Evolutionary conservation across 2,888 invertebrate species (phyloP).

Genomic region (Eupeodes latifasciatus): DNA sequence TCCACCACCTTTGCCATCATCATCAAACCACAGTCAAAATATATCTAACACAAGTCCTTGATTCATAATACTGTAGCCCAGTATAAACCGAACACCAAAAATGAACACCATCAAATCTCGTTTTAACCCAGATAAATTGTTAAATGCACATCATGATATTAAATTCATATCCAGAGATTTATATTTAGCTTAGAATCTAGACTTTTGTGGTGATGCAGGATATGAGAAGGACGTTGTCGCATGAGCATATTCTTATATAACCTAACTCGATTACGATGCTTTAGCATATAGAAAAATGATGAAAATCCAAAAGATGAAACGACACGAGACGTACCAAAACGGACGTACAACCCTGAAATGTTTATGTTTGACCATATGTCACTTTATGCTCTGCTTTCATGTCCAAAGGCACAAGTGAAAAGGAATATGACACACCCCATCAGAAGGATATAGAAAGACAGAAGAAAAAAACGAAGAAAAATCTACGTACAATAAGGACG

Average conservation of each 20-base stretch:
- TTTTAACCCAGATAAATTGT: slow-evolving; percentile 67
- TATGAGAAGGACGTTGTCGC: slow-evolving; percentile 12
- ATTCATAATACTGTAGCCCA: slow-evolving; percentile 14
- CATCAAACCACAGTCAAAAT: background rate
- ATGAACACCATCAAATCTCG: slow-evolving; percentile 66
- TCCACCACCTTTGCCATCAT: slow-evolving; percentile 1
- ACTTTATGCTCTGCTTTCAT: slow-evolving; percentile 52
- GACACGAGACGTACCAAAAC: too few species aligned
- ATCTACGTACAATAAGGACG: slow-evolving; percentile 21
- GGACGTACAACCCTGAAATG: slow-evolving; percentile 31
- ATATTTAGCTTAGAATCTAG: slow-evolving; percentile 44
- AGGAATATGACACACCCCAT: slow-evolving; percentile 18
- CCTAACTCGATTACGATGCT: slow-evolving; percentile 60
- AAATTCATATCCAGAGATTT: slow-evolving; percentile 70
- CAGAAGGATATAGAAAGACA: background rate
- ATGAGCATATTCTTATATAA: slow-evolving; percentile 11
- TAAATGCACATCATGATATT: slow-evolving; percentile 70
- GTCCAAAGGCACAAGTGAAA: slow-evolving; percentile 56
- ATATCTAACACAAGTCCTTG: slow-evolving; percentile 20
- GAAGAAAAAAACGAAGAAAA: background rate
- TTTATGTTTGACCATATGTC: slow-evolving; percentile 73
- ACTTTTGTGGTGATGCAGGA: slow-evolving; percentile 36
- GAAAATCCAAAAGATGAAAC: background rate
- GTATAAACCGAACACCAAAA: slow-evolving; percentile 4
- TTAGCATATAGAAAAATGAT: background rate